Conservation (phyloP, 2,797 vertebrate genomes). For the Coregonus ussuriensis region DNA sequence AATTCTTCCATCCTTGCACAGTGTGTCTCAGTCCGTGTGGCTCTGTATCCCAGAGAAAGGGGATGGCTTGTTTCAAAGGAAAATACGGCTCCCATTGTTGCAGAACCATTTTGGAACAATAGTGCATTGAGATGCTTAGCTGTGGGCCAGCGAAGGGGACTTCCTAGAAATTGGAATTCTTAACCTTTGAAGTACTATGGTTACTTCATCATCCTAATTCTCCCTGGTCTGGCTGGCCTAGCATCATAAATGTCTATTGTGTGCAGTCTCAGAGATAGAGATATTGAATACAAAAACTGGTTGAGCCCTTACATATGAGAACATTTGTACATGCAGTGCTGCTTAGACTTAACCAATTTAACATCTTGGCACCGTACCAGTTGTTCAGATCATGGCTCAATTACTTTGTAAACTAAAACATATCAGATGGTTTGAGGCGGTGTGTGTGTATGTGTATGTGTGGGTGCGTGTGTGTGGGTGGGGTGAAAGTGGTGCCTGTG, state of each 20-base stretch:
- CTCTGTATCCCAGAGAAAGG: constrained; percentile 51
- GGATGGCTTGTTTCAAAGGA: constrained; percentile 50
- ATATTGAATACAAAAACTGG: not conserved
- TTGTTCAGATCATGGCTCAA: not conserved
- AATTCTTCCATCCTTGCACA: constrained; percentile 57
- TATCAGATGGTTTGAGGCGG: not conserved
- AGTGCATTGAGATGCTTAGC: constrained; percentile 55
- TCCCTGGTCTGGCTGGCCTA: constrained; percentile 17
- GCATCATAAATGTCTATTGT: constrained; percentile 6
- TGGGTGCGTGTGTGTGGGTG: constrained; percentile 7
- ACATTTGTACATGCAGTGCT: not conserved
- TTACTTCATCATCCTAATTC: constrained; percentile 34
- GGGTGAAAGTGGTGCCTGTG: not conserved
- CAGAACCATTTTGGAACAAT: constrained; percentile 52
- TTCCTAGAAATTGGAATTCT: constrained; percentile 52
- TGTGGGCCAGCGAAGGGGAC: constrained; percentile 47
- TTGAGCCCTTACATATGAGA: constrained; percentile 6
- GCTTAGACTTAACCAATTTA: not conserved
- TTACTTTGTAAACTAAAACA: not conserved
- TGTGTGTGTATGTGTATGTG: not conserved
- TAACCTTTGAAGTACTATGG: constrained; percentile 57
- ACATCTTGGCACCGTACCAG: not conserved
- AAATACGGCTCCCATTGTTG: constrained; percentile 60
- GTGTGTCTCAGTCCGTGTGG: constrained; percentile 49
- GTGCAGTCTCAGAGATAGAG: not conserved